Base-by-base conservation (phyloP, 1,140 invertebrate genomes). In the Tigriopus japonicus region DNA sequence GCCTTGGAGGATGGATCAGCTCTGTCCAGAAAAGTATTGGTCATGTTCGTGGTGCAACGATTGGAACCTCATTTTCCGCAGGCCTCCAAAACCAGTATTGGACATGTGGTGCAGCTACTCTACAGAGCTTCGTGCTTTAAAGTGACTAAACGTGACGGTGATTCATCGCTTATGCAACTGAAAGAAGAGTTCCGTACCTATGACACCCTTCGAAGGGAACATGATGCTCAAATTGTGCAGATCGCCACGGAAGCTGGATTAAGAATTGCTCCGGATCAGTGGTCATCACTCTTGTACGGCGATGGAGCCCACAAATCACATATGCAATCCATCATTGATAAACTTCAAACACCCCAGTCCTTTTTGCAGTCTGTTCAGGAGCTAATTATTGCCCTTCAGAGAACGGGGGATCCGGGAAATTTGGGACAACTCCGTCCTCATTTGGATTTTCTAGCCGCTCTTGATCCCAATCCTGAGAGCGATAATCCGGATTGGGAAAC, bases 41-140 rank as follows among this genome's bases (percentile, higher is more conserved):
- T 98, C 43, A 89, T 98, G 84, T 98, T 96, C 78, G 91, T 98
- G 45, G 94, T 98, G 42, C 91, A 98, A 74, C 79, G 90, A 68
- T 74, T 98, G 60, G 86, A 92, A 70, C 83, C 87, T 42, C 87
- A 93, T 71, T 98, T 95, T 75, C 89, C 93, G 5, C 93, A 97
- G 55, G 66, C 66, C 40, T 66, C 65, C 53, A 67, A 67, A 62
- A 67, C 66, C 6, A 62, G 62, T 28, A 66, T 67, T 42, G 95
- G 95, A 1, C 95, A 98, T 75, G 94, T 98, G 40, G 94, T 98
- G 19, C 95, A 98, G 72, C 77, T 98, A 14, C 75, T 98, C 0
- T 98, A 98, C 69, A 79, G 95, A 66, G 94, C 94, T 45, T 95
- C 90, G 59, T 98, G 94, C 76, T 98, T 98, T 71, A 95, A 96